Conservation (phyloP, 1,140 invertebrate genomes). For the Dinoponera quadriceps region DNA sequence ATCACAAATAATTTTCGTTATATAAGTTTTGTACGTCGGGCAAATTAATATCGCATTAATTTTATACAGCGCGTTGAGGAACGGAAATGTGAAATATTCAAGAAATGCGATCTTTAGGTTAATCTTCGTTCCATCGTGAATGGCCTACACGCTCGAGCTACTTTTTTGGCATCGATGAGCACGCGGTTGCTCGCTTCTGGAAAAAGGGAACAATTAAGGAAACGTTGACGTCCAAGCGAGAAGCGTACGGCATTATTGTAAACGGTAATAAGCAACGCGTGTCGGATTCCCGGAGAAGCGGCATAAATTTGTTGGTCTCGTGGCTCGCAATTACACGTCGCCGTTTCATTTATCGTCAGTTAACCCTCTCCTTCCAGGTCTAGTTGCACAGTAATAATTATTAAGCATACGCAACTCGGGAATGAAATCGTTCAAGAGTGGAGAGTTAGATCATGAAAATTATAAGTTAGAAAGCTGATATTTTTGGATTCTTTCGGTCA, state of each 20-base stretch:
- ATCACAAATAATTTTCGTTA: background rate
- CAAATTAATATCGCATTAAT: background rate
- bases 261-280: conserved; percentile 55
- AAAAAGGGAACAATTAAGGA: conserved; percentile 56
- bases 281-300: conserved; percentile 42
- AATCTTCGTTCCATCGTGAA: conserved; percentile 17
- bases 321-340: conserved; percentile 48
- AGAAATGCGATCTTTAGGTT: conserved; percentile 5
- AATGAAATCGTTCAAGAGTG: background rate
- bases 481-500: background rate
- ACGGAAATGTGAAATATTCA: background rate
- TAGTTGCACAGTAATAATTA: conserved; percentile 15
- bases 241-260: conserved; percentile 48
- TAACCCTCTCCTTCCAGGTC: conserved; percentile 28
- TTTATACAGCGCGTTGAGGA: background rate
- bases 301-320: conserved; percentile 56
- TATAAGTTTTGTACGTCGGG: background rate
- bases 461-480: background rate
- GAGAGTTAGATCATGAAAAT: background rate
- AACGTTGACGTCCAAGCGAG: conserved; percentile 35
- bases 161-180: conserved; percentile 43
- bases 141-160: conserved; percentile 34
- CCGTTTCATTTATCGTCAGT: conserved; percentile 49
- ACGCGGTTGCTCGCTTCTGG: conserved; percentile 21
- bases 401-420: conserved; percentile 9